Evolutionary conservation across 2,888 invertebrate species (phyloP), one percentile per base, ranked within the genome.

Genomic region (Bedellia somnulentella): DNA sequence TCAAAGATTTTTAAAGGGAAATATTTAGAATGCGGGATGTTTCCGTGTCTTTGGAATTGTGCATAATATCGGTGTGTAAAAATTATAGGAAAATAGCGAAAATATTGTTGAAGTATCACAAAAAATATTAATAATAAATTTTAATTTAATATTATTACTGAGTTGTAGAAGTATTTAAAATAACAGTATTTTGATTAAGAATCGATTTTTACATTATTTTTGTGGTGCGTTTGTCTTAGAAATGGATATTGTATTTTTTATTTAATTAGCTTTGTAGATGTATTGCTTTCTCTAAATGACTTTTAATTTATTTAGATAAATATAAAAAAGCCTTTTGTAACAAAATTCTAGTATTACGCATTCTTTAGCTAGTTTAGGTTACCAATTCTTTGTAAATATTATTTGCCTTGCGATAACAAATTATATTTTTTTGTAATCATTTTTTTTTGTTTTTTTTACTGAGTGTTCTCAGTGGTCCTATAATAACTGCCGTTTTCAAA

Each of bases 1-100:
- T 66, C 70, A 70, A 71, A 71, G 70, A 68, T 49, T 48, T 47
- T 56, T 45, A 44, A 32, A 36, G 37, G 15, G 17, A 9, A 27
- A 27, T 17, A 31, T 18, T n/a, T 31, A 14, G 22, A n/a, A 10
- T 21, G 10, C 6, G 15, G 10, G 10, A 14, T 30, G 16, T 27
- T 11, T 26, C 15, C 15, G 26, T 22, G 10, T 22, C n/a, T 10
- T 9, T 21, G 12, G 6, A 16, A 22, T 18, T 10, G 10, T 14
- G 10, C 11, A 4, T 18, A 24, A 13, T 15, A 27, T 31, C 23
- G 26, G n/a, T 17, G 27, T 31, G 13, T 17, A 5, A 14, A 27
- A 31, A 14, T 17, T 30, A 16, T 15, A 13, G 15, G 15, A 9
- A 5, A 9, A 9, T 26, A 15, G n/a, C 6, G 6, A 24, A 6